Conservation (phyloP, 2,888 invertebrate genomes). For the Epicampocera succincta region DNA sequence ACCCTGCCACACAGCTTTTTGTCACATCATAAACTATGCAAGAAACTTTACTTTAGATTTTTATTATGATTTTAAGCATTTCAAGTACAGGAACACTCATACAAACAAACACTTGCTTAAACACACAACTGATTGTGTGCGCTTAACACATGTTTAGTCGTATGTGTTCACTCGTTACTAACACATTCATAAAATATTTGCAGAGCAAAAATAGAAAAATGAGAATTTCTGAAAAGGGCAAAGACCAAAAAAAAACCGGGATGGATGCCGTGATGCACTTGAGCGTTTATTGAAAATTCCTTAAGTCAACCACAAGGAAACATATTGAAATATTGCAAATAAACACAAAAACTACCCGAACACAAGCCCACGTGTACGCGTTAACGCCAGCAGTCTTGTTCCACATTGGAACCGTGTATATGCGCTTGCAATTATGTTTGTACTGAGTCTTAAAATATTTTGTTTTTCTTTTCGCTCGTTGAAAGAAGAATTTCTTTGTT, state of each 20-base stretch:
- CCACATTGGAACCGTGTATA: not conserved
- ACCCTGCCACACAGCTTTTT: conserved; percentile 42
- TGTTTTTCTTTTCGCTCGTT: not conserved
- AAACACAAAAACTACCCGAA: conserved; percentile 13
- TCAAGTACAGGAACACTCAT: not conserved
- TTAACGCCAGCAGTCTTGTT: not conserved
- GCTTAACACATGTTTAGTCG: not conserved
- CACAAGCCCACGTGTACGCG: not conserved
- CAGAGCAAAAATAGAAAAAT: not conserved
- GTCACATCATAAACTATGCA: conserved; percentile 43
- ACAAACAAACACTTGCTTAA: not conserved
- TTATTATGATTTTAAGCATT: conserved; percentile 38
- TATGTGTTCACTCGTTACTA: conserved; percentile 8
- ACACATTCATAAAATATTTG: conserved; percentile 1
- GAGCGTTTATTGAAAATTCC: conserved; percentile 68
- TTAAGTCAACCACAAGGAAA: conserved; percentile 64
- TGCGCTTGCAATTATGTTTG: not conserved
- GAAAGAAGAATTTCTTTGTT: conserved; percentile 13
- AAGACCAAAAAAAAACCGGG: not conserved
- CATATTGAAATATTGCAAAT: conserved; percentile 56
- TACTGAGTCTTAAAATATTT: not conserved
- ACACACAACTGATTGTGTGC: not conserved
- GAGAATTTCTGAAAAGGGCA: not conserved
- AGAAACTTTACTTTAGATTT: conserved; percentile 52
- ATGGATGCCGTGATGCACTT: conserved; percentile 47